A percentile compares a stretch with the other conserved stretches of the same genome.
These are phyloP conservation scores for Emydocephalus ijimae DNA, from an alignment of 2,113 vertebrate species.

Conservation along the genomic window DNA sequence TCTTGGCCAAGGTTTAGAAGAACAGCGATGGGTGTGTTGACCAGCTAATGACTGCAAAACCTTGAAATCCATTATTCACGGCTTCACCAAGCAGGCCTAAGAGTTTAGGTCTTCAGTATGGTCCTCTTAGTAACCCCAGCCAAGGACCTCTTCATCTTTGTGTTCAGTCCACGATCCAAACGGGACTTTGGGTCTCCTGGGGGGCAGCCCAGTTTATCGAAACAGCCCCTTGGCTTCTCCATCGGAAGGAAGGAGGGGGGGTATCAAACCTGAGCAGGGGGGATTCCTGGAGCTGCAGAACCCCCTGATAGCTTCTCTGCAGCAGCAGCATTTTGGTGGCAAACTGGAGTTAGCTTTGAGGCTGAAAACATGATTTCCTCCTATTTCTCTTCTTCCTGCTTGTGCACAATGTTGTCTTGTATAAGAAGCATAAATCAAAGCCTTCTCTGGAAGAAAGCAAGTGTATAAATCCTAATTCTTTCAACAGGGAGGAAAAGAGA, in stretches of 20 bases:
- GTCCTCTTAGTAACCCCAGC: no score
- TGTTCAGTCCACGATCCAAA: accelerated
- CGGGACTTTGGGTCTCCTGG: no score
- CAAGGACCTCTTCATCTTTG: neutral
- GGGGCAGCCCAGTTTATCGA: neutral
- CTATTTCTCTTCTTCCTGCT: neutral
- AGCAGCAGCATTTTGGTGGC: conserved; percentile 21
- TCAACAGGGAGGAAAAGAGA: accelerated
- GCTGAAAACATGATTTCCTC: no score
- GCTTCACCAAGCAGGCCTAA: neutral
- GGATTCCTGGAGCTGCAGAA: neutral
- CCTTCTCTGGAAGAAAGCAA: neutral
- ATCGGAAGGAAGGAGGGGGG: neutral
- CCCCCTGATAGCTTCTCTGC: neutral
- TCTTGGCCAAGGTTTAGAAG: neutral
- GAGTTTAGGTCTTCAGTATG: neutral
- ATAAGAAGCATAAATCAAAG: neutral
- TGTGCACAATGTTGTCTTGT: neutral
- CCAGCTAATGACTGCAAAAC: neutral
- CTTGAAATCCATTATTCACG: neutral
- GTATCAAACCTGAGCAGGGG: neutral
- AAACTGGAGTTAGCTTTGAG: neutral
- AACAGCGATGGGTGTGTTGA: neutral
- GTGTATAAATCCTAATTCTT: accelerated
- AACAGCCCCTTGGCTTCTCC: neutral